These are phyloP conservation scores for Mylabris sibirica DNA, from an alignment of 2,888 invertebrate genomes.

Conservation along the genomic window DNA sequence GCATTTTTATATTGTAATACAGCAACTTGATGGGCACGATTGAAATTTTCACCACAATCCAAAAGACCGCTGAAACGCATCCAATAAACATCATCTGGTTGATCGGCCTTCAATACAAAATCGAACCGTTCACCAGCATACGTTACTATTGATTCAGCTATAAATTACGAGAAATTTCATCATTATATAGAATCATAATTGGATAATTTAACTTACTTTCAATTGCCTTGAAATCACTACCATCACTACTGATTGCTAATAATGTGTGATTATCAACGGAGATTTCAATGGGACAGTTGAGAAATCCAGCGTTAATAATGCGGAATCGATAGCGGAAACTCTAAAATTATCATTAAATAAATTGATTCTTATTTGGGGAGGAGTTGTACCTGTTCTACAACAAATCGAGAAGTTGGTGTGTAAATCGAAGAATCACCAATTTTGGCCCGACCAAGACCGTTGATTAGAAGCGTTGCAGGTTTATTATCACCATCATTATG, in stretches of 20 bases:
- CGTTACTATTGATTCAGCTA: conserved; percentile 73
- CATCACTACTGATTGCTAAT: conserved; percentile 80
- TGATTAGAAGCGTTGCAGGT: conserved; percentile 80
- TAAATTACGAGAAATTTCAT: conserved; percentile 28
- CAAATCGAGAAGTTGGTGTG: conserved; percentile 71
- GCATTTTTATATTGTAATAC: conserved; percentile 71
- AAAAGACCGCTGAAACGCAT: conserved; percentile 83
- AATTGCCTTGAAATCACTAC: conserved; percentile 77
- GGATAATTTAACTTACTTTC: conserved; percentile 65
- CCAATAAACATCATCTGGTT: conserved; percentile 75
- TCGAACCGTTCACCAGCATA: conserved; percentile 92
- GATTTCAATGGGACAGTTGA: conserved; percentile 86
- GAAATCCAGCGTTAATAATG: conserved; percentile 83
- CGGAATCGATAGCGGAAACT: conserved; percentile 81
- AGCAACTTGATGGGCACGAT: conserved; percentile 71
- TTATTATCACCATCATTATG: conserved; percentile 85
- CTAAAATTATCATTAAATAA: conserved; percentile 52
- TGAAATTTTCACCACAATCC: conserved; percentile 82
- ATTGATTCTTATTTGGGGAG: neutral
- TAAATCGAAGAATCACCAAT: conserved; percentile 59
- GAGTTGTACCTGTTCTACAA: conserved; percentile 69
- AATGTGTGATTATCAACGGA: conserved; percentile 85
- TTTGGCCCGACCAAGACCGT: conserved; percentile 76
- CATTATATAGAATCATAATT: conserved; percentile 39
- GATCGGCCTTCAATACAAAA: conserved; percentile 78